These are phyloP conservation scores for Paratrypauchen microcephalus DNA, from an alignment of 2,797 vertebrate genomes.

Conservation along the genomic window DNA sequence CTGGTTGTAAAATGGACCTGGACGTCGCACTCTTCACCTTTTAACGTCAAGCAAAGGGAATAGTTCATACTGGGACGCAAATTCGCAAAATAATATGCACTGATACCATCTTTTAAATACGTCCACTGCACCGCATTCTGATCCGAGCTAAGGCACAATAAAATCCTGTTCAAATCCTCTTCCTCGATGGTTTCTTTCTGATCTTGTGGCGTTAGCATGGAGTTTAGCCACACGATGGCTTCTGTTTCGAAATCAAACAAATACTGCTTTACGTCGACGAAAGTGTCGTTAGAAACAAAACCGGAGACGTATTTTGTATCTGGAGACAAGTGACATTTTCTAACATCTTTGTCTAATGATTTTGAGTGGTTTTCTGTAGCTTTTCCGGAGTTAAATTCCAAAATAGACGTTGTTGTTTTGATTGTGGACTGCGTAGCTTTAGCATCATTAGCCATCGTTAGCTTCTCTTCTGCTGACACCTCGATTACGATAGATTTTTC, in stretches of 20 bases:
- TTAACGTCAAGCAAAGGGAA: conserved; percentile 89
- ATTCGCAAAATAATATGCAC: conserved; percentile 87
- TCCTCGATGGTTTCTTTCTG: conserved; percentile 29
- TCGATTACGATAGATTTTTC: conserved; percentile 76
- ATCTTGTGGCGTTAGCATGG: conserved; percentile 69
- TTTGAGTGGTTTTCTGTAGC: background rate
- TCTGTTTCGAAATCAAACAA: conserved; percentile 91
- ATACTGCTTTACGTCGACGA: conserved; percentile 86
- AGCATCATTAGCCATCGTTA: conserved; percentile 39
- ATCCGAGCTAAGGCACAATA: conserved; percentile 82
- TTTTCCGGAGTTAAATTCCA: conserved; percentile 19
- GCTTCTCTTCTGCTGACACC: conserved; percentile 59
- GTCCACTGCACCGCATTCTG: conserved; percentile 89
- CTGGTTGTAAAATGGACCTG: conserved; percentile 93
- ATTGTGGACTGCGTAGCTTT: conserved; percentile 44
- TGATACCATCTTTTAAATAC: conserved; percentile 86
- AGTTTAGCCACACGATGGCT: conserved; percentile 89
- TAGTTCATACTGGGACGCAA: conserved; percentile 91
- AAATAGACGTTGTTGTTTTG: conserved; percentile 15
- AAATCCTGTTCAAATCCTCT: conserved; percentile 77
- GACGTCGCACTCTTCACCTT: conserved; percentile 87
- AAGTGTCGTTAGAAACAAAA: conserved; percentile 85
- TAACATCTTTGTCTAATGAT: conserved; percentile 14
- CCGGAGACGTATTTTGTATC: conserved; percentile 84
- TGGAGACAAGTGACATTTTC: conserved; percentile 79